Base-by-base conservation (phyloP, 2,797 vertebrate species). In the Protonibea diacanthus region DNA sequence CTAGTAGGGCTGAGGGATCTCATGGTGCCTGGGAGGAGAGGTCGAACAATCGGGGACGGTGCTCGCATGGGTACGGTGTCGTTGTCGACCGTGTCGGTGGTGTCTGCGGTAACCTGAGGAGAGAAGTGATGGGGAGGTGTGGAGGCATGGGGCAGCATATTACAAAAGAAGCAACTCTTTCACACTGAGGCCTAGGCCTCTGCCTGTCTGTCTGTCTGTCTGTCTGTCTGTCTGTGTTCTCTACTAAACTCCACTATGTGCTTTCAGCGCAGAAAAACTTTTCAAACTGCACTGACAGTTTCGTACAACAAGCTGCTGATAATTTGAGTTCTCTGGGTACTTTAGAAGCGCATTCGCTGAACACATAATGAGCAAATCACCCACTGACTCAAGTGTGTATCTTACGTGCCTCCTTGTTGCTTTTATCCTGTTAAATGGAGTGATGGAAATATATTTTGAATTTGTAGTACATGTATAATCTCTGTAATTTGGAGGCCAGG, bases 101-200 rank as follows among this genome's bases (percentile, higher is more conserved):
- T 96, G 95, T 99, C 98, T 71, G 96, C 93, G 95, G 97, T 94
- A 78, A 97, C 96, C 98, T 99, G 96, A 86, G 96, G 95, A 96
- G 95, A 95, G 88, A 95, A 74, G 90, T 74, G 88, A 85, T 82
- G 89, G 91, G 86, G 86, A 85, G 76, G 88, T 85, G 72, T 86
- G 87, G 91, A 76, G 80, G 89, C 59, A 89, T 63, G 81, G 88
- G 82, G 90, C 79, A 64, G 85, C 59, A 68, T 12, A 89, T 94
- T 94, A 94, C 71, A 85, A 85, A 63, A 47, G 69, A 84, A 80
- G 62, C 27, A 66, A 74, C 61, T 74, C 57, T 42, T 53, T 73
- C 7, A 67, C 1, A 47, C 65, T 6, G 63, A 20, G 77, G 49
- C 60, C 20, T 17, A 45, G 23, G 14, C 15, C 40, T 69, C 40